Evolutionary conservation across 2,113 vertebrate species (phyloP).

Genomic region (Notothenia rossii): DNA sequence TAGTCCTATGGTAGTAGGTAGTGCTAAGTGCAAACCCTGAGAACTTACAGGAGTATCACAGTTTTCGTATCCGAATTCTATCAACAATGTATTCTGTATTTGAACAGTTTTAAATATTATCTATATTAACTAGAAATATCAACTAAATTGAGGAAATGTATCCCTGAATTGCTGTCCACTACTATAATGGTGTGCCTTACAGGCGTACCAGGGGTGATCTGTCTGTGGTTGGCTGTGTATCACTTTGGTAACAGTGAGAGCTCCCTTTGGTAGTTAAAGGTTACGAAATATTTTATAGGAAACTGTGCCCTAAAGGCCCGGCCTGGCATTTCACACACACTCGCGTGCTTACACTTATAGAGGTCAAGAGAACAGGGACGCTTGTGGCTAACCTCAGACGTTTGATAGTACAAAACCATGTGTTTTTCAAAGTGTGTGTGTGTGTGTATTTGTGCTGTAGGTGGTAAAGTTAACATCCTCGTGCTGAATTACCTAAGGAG

Average conservation of each 20-base stretch:
- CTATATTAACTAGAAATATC: no score
- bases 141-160: neutral
- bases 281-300: slow-evolving; percentile 39
- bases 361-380: slow-evolving; percentile 61
- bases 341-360: slow-evolving; percentile 37
- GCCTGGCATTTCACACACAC: slow-evolving; percentile 62
- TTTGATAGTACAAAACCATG: slow-evolving; percentile 48
- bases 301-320: slow-evolving; percentile 31
- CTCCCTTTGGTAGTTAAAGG: slow-evolving; percentile 16
- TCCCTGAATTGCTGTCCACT: neutral
- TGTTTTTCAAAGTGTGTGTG: slow-evolving; percentile 28
- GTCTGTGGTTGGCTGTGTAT: slow-evolving; percentile 14
- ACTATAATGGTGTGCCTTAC: no score
- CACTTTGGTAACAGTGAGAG: slow-evolving; percentile 23
- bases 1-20: no score
- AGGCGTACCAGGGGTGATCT: no score
- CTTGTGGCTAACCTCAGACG: slow-evolving; percentile 47
- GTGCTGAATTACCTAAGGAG: slow-evolving; percentile 23
- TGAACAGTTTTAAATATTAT: neutral
- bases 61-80: no score
- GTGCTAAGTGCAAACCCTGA: no score
- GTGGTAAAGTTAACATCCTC: slow-evolving; percentile 60
- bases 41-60: no score
- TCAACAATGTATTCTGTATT: neutral
- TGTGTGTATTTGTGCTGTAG: slow-evolving; percentile 28